phyloP scores from a whole-genome alignment of 2,797 vertebrate species.

The Cirrhinus mrigala region DNA sequence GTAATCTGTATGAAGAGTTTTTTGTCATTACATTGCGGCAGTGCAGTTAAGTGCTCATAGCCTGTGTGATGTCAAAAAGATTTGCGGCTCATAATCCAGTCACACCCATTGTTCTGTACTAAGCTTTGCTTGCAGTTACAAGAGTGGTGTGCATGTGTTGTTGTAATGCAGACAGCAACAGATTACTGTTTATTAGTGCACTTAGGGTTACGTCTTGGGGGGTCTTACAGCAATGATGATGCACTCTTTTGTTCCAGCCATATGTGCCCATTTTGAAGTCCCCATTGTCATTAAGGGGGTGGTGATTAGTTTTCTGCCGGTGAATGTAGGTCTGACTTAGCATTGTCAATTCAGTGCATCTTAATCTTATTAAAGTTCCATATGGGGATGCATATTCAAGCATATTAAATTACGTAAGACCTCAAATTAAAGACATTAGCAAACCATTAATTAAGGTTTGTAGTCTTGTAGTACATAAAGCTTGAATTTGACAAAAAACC shows the following conservation, averaged over 20 bases:
- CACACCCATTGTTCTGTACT: conserved; percentile 5
- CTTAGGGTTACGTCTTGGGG: neutral
- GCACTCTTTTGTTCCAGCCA: conserved; percentile 16
- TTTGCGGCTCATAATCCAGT: conserved; percentile 37
- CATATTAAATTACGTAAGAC: too few relatives aligned
- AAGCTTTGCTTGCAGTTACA: neutral
- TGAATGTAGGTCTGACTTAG: neutral
- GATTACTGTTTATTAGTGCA: conserved; percentile 34
- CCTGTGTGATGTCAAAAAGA: conserved; percentile 29
- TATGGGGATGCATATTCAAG: neutral
- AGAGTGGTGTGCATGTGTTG: neutral
- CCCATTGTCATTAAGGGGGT: neutral
- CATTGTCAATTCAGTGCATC: conserved; percentile 26
- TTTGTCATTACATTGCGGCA: conserved; percentile 5
- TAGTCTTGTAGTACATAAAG: neutral
- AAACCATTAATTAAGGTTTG: too few relatives aligned
- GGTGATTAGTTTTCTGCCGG: conserved; percentile 3
- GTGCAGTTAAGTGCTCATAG: neutral
- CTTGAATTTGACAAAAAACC: neutral
- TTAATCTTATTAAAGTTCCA: conserved; percentile 38
- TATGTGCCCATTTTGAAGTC: conserved; percentile 15
- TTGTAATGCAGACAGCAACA: neutral
- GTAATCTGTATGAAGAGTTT: neutral
- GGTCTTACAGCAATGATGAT: conserved; percentile 14
- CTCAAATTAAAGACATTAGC: too few relatives aligned